A percentile compares a stretch with the other conserved stretches of the same genome.
Evolutionary conservation across 1,140 invertebrate genomes (phyloP).

Genomic region (Chymomyza costata): DNA sequence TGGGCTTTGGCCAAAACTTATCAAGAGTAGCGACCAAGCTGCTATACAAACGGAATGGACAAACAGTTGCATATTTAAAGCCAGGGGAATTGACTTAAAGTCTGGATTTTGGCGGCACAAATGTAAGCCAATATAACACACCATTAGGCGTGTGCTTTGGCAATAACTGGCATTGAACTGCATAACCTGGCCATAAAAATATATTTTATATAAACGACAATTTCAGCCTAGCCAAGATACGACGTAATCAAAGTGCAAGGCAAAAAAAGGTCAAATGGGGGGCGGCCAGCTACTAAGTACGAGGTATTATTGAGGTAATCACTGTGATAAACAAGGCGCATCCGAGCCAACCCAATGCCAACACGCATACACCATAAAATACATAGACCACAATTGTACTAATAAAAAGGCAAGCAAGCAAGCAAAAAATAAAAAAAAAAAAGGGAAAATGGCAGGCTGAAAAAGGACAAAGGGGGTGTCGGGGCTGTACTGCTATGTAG

Average conservation of each 20-base stretch:
- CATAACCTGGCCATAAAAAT: background rate
- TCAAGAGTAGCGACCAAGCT: background rate
- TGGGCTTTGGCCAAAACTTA: background rate
- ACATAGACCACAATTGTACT: background rate
- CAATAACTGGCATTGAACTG: background rate
- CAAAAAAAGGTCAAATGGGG: slow-evolving; percentile 1
- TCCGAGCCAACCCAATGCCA: background rate
- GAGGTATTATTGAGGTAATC: slow-evolving; percentile 1
- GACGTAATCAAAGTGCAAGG: background rate
- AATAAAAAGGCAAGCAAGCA: background rate
- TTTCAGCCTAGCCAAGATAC: background rate
- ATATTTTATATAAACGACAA: slow-evolving; percentile 1
- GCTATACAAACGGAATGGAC: no score
- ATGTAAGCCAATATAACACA: background rate
- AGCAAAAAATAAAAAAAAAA: background rate
- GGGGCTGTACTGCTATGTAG: background rate
- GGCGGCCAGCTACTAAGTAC: background rate
- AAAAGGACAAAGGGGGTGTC: background rate
- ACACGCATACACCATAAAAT: background rate
- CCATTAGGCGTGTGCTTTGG: background rate
- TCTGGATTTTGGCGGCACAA: no score
- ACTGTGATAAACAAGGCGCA: slow-evolving; percentile 3
- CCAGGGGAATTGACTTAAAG: no score
- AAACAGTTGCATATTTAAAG: no score
- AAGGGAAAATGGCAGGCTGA: background rate